Conservation (phyloP, 2,797 vertebrate species). For the Delichon dasypus region DNA sequence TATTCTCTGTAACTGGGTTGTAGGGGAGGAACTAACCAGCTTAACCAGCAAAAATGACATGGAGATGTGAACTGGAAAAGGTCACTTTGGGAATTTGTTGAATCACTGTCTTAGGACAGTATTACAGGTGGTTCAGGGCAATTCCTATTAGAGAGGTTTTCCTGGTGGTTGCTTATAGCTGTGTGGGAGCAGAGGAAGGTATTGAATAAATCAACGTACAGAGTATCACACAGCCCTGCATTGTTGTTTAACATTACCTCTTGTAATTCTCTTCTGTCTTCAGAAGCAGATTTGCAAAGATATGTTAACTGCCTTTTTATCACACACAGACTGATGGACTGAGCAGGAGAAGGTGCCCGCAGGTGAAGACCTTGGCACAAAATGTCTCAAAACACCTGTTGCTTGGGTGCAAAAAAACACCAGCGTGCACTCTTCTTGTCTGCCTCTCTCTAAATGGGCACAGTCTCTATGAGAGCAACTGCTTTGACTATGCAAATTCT, state of each 20-base stretch:
- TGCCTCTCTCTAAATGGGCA: background rate
- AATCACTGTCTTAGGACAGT: background rate
- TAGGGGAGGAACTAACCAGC: background rate
- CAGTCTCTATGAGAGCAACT: background rate
- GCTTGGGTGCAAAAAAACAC: background rate
- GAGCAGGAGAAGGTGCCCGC: background rate
- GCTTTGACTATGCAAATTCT: background rate
- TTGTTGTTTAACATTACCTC: background rate
- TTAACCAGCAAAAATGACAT: background rate
- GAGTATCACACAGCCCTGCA: background rate
- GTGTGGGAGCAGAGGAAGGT: background rate
- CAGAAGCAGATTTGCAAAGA: background rate
- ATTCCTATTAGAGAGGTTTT: background rate
- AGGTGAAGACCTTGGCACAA: background rate
- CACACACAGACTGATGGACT: background rate
- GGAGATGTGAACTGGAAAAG: background rate
- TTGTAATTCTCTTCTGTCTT: background rate
- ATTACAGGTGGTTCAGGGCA: background rate
- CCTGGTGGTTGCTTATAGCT: background rate
- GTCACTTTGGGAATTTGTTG: background rate
- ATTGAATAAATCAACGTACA: background rate
- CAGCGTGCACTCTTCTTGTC: background rate
- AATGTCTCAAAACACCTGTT: background rate
- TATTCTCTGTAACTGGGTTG: background rate
- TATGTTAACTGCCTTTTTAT: background rate